Base-by-base conservation (phyloP, 2,888 invertebrate species). In the Chymomyza caudatula region DNA sequence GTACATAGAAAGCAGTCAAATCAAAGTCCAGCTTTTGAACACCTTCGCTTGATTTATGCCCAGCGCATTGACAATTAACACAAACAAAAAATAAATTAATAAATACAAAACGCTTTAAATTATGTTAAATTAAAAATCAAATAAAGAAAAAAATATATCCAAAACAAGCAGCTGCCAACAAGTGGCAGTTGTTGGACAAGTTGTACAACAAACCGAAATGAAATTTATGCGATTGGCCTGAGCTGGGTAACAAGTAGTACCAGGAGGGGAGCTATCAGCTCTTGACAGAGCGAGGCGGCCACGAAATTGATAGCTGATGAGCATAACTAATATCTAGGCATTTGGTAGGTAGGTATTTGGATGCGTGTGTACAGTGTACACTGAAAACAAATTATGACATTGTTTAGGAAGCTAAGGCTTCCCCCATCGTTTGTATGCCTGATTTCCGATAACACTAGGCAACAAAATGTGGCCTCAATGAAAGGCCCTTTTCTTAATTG, bases 241-340 rank as follows among this genome's bases (percentile, higher is more conserved):
- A 22, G 49, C 62, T 71, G 71, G 58, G 55, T 63, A 69, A 69
- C 69, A 69, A 63, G 47, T 47, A 37, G 29, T n/a, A n/a, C 29
- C 29, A 11, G 29, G 11, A 11, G 11, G 56, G 57, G 29, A 23
- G 69, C 68, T 62, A 68, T 69, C 63, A 69, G 57, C 57, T 62
- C 69, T 47, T 51, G 51, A 59, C 22, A 51, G 22, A 51, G 15
- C 22, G 51, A 60, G 29, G n/a, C 47, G 47, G 19, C 47, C 17
- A 47, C 19, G 52, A 51, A 61, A 73, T 69, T 69, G 73, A 69
- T 73, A 69, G 65, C 69, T 73, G 72, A 73, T 65, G 69, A 57
- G 73, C 73, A 73, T 73, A 57, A 55, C 63, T 73, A 73, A 73
- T 29, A 29, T n/a, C n/a, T n/a, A n/a, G n/a, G n/a, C n/a, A n/a